phyloP scores from a whole-genome alignment of 2,797 vertebrate genomes.

The Gorsachius magnificus region DNA sequence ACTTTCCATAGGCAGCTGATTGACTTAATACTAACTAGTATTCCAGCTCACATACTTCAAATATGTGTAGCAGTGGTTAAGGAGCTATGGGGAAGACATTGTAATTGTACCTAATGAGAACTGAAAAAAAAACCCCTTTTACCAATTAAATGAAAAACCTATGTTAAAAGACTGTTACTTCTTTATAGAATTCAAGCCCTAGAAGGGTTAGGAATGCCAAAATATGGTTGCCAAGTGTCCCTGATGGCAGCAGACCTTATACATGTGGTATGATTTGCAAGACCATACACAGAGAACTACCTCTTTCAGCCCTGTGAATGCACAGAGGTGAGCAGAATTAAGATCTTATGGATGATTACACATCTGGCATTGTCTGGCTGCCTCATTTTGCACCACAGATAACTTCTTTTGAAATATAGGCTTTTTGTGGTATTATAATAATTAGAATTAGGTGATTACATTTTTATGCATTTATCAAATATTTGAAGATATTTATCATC shows the following conservation, averaged over 20 bases:
- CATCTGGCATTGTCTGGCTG: background rate
- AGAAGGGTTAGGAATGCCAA: background rate
- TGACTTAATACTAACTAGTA: background rate
- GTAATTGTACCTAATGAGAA: background rate
- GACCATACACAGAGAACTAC: background rate
- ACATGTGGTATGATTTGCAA: background rate
- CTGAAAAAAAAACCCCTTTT: background rate
- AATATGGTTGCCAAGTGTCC: background rate
- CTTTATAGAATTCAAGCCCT: background rate
- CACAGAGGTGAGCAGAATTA: background rate
- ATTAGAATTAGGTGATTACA: background rate
- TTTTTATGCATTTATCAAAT: conserved; percentile 18
- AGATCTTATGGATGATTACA: background rate
- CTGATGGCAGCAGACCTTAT: background rate
- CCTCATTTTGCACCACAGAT: background rate
- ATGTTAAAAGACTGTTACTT: background rate
- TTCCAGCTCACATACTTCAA: background rate
- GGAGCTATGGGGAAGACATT: background rate
- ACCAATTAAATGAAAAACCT: background rate
- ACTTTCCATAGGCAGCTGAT: background rate
- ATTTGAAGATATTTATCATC: conserved; percentile 18
- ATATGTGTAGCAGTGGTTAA: background rate
- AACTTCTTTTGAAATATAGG: background rate
- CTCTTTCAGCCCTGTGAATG: background rate
- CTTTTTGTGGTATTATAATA: background rate